These are phyloP conservation scores for Lathamus discolor DNA, from an alignment of 2,113 vertebrate genomes.

Conservation along the genomic window DNA sequence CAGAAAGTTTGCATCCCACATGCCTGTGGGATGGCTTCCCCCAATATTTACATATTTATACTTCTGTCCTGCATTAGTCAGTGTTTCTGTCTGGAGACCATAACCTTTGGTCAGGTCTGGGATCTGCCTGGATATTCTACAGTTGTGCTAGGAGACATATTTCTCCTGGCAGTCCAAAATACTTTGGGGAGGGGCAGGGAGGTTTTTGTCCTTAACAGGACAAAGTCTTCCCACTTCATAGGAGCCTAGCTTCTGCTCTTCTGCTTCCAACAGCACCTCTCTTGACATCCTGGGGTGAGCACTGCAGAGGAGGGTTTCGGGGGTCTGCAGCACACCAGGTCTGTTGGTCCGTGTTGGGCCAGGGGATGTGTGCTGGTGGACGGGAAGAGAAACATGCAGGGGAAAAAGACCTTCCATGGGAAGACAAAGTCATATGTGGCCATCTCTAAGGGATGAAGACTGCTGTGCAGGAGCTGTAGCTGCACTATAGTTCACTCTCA, in stretches of 20 bases:
- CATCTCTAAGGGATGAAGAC: neutral
- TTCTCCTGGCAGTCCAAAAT: neutral
- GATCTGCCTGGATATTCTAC: neutral
- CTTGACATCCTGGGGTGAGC: neutral
- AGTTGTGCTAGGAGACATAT: neutral
- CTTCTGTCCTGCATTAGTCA: conserved; percentile 33
- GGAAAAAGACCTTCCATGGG: neutral
- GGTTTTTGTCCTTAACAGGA: neutral
- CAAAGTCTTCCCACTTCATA: neutral
- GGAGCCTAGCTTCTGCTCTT: neutral
- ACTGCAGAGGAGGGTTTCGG: neutral
- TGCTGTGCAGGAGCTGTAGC: neutral
- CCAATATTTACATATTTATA: conserved; percentile 48
- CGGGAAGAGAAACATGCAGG: neutral
- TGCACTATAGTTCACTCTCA: neutral
- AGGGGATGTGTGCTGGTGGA: neutral
- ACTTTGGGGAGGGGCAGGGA: neutral
- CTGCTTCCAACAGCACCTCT: neutral
- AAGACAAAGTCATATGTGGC: neutral
- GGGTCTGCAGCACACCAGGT: neutral
- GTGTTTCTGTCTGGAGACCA: conserved; percentile 20
- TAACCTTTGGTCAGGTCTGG: conserved; percentile 47
- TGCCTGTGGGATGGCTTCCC: neutral
- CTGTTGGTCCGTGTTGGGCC: neutral
- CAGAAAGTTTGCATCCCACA: neutral